Base-by-base conservation (phyloP, 2,113 vertebrate genomes). In the Todiramphus saurophagus region DNA sequence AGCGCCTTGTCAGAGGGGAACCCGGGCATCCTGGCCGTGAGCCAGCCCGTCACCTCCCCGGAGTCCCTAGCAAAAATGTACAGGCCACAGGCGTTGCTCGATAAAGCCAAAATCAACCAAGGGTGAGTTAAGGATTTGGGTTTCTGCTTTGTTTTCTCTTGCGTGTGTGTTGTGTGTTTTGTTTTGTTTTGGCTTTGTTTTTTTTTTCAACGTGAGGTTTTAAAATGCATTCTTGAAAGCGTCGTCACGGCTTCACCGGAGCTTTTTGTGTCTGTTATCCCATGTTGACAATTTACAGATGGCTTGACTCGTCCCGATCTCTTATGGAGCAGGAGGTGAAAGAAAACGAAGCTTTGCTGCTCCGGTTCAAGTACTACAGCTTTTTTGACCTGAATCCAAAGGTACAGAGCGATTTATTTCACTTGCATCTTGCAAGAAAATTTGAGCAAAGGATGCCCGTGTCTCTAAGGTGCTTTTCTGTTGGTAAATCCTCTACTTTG, bases 371-470 rank as follows among this genome's bases (percentile, higher is more conserved):
- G 97, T 99, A 99, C 95, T 98, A 99, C 98, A 99, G 99, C 98
- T 99, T 99, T 98, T 99, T 99, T 97, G 99, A 99, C 98, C 99
- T 99, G 97, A 99, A 99, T 97, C 99, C 99, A 78, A 99, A 99
- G 99, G 99, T 99, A 98, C 62, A 33, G 13, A 97, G 76, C 85
- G 83, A 15, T 84, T 87, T 43, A 31, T 87, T 78, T 89, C 1
- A 1, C 28, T 68, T 15, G 5, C 5, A 7, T 43, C 76, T 70
- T n/a, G 30, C 37, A 46, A 41, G n/a, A 31, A 41, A 35, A 69
- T 80, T 14, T 28, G 51, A 66, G 82, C 4, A 2, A 30, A 68
- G 64, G 70, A 3, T 28, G 16, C 33, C 15, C 27, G 8, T 51
- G 1, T 73, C 53, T 64, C 50, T 44, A 3, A 25, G 0, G 1